phyloP scores from a whole-genome alignment of 2,797 vertebrate species.

The Enoplosus armatus region DNA sequence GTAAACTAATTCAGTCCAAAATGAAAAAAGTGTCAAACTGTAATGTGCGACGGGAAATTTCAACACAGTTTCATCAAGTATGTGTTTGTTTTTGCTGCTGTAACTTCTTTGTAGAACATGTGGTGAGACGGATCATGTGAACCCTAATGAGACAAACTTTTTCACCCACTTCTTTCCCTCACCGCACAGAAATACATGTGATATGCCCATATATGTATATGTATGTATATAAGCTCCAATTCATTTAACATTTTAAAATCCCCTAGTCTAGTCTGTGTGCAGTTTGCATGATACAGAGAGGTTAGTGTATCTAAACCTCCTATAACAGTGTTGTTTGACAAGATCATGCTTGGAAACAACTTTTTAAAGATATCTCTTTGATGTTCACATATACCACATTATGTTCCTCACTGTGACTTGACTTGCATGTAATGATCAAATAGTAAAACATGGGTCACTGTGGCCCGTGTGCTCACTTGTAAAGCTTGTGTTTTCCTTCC shows the following conservation, averaged over 20 bases:
- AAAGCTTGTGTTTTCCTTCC: constrained; percentile 47
- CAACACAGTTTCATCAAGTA: background rate
- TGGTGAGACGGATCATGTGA: background rate
- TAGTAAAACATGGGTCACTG: background rate
- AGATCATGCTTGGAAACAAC: background rate
- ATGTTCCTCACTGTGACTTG: background rate
- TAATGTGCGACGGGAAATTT: background rate
- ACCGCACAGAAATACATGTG: background rate
- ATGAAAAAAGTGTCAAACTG: background rate
- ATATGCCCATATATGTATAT: background rate
- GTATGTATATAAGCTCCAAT: no score
- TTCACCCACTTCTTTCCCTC: background rate
- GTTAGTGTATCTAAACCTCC: background rate
- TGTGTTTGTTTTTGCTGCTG: background rate
- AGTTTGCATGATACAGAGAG: background rate
- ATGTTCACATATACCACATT: constrained; percentile 1
- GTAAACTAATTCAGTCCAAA: background rate
- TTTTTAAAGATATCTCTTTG: background rate
- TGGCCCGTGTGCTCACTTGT: constrained; percentile 19
- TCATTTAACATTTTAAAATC: background rate
- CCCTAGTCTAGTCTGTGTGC: background rate
- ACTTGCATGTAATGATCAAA: background rate
- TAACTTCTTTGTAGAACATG: background rate
- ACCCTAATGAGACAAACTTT: constrained; percentile 9
- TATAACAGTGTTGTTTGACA: background rate